Base-by-base conservation (phyloP, 2,888 invertebrate species). In the Drosophila demipolita region DNA sequence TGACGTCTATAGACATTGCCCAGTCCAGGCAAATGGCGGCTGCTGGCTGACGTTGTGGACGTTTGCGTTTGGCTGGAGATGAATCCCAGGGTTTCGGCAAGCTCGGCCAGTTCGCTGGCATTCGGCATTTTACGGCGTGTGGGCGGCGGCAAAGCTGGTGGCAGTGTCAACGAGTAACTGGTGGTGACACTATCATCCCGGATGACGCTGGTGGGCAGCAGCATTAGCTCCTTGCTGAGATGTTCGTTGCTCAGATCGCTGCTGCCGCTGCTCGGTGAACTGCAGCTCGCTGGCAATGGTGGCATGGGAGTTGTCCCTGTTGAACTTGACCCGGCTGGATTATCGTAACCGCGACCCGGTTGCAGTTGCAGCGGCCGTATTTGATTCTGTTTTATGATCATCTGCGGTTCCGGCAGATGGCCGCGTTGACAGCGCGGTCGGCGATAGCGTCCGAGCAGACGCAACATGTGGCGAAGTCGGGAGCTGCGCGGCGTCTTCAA, bases 61-160 rank as follows among this genome's bases (percentile, higher is more conserved):
- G 59, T 75, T 64, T 38, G 81, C 50, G 38, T 78, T 65, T 55
- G 67, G 15, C 66, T 48, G 11, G 79, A 71, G 17, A 93, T 93
- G 67, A 94, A 94, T 11, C 94, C 94, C 70, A 95, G 90, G 26
- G 94, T 93, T 79, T 95, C 95, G 72, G 94, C 94, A 40, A 95
- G 92, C 80, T 95, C 95, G 66, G 94, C 94, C 64, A 95, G 91
- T 73, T 95, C 95, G 33, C 93, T 93, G 75, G 93, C 94, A 89
- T 92, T 94, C 64, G 93, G 93, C 85, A 94, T 93, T 87, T 93
- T 94, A 54, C 94, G 93, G 15, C 94, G 91, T 26, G 93, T 92
- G 32, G 94, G 94, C 20, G 94, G 94, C 40, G 94, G 94, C 67
- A 94, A 75, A 3, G 94, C 93, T 1, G 94, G 94, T 9, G 92